Evolutionary conservation across 2,888 invertebrate genomes (phyloP).

Genomic region (Priapulus caudatus): DNA sequence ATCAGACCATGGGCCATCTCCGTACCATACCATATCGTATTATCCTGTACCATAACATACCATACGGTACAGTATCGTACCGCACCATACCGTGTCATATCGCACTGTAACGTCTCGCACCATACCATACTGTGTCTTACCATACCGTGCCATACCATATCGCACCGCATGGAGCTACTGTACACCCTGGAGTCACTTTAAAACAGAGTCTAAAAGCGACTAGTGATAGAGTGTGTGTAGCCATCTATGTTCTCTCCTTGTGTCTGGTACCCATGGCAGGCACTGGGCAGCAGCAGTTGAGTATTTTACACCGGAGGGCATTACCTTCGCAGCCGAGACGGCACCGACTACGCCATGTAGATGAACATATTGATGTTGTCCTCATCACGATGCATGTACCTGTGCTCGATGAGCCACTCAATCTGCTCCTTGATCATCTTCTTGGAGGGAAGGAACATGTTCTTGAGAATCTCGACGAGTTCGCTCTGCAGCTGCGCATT

Average conservation of each 20-base stretch:
- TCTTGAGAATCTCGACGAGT: slow-evolving; percentile 91
- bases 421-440: slow-evolving; percentile 99
- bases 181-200: no score
- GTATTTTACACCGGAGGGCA: no score
- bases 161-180: background rate
- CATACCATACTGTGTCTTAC: slow-evolving; percentile 3
- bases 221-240: no score
- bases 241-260: no score
- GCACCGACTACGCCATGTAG: slow-evolving; percentile 93
- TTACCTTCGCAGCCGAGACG: no score
- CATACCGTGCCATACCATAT: slow-evolving; percentile 3
- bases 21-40: slow-evolving; percentile 3
- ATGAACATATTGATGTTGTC: slow-evolving; percentile 95
- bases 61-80: background rate
- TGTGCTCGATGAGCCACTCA: slow-evolving; percentile 98
- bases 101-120: background rate
- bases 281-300: no score
- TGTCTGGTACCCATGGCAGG: no score
- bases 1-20: no score
- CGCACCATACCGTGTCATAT: slow-evolving; percentile 3
- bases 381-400: slow-evolving; percentile 90
- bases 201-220: no score
- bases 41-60: background rate
- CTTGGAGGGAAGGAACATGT: slow-evolving; percentile 97
- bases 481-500: slow-evolving; percentile 93